Evolutionary conservation across 2,888 invertebrate species (phyloP).

Genomic region (Thymelicus lineola): DNA sequence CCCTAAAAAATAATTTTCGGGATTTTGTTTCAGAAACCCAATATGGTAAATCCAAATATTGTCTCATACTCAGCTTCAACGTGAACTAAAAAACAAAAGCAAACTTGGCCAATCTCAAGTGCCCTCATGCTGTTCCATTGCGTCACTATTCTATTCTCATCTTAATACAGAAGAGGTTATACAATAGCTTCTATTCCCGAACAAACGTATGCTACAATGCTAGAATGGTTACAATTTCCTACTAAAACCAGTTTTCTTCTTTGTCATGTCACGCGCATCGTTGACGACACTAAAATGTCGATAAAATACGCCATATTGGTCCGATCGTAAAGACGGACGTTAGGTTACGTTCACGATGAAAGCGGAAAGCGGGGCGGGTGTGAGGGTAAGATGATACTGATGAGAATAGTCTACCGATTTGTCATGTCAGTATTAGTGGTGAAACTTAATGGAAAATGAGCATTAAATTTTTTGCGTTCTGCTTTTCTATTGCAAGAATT

Average conservation of each 20-base stretch:
- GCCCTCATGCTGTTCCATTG: too few species aligned
- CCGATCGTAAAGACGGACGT: conserved; percentile 28
- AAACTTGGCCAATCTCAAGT: too few species aligned
- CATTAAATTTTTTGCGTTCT: too few species aligned
- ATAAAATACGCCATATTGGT: conserved; percentile 29
- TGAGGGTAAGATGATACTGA: not conserved
- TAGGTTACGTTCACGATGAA: not conserved
- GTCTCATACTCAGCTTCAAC: too few species aligned
- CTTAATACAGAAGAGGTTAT: not conserved
- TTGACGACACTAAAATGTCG: conserved; percentile 27
- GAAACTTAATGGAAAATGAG: too few species aligned
- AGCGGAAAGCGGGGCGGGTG: not conserved
- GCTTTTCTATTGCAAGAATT: too few species aligned
- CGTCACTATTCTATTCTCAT: not conserved
- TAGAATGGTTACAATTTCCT: not conserved
- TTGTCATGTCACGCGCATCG: conserved; percentile 29
- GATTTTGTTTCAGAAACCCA: too few species aligned
- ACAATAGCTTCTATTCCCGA: too few species aligned
- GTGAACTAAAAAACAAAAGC: too few species aligned
- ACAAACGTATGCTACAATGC: not conserved
- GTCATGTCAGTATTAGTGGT: too few species aligned
- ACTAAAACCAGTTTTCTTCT: not conserved
- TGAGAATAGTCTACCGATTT: not conserved
- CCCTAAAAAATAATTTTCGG: too few species aligned
- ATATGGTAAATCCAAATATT: too few species aligned